A percentile compares a stretch with the other conserved stretches of the same genome.
phyloP scores from a whole-genome alignment of 2,797 vertebrate species.

The Myiotriccus ornatus region DNA sequence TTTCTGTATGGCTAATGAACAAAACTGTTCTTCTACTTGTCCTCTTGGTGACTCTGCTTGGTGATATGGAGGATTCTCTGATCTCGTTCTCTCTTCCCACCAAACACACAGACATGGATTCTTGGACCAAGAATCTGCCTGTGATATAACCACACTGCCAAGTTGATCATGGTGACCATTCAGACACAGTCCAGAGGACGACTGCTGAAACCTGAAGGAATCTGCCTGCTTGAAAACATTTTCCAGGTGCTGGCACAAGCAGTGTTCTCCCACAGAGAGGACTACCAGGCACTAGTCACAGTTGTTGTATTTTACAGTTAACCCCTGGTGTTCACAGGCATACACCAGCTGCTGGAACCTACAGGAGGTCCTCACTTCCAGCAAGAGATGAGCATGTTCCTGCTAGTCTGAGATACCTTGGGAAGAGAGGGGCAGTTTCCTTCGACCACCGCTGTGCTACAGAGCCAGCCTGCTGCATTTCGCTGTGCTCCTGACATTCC shows the following conservation, averaged over 20 bases:
- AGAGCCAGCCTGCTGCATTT: background rate
- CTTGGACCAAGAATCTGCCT: background rate
- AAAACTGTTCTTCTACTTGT: background rate
- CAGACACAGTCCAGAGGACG: background rate
- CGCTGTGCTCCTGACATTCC: constrained; percentile 2
- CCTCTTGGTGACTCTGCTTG: background rate
- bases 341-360: background rate
- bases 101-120: background rate
- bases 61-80: background rate
- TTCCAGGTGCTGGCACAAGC: background rate
- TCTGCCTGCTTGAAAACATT: background rate
- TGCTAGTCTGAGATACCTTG: background rate
- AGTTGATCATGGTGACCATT: background rate
- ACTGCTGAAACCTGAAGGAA: background rate
- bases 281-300: background rate
- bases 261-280: background rate
- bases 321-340: background rate
- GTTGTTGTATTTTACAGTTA: background rate
- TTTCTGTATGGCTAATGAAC: background rate
- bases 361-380: background rate
- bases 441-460: background rate
- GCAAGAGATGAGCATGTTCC: background rate
- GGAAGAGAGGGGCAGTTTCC: background rate
- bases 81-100: background rate
- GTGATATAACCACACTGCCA: background rate